Conservation (phyloP, 2,888 invertebrate species). For the Nemoura dubitans region DNA sequence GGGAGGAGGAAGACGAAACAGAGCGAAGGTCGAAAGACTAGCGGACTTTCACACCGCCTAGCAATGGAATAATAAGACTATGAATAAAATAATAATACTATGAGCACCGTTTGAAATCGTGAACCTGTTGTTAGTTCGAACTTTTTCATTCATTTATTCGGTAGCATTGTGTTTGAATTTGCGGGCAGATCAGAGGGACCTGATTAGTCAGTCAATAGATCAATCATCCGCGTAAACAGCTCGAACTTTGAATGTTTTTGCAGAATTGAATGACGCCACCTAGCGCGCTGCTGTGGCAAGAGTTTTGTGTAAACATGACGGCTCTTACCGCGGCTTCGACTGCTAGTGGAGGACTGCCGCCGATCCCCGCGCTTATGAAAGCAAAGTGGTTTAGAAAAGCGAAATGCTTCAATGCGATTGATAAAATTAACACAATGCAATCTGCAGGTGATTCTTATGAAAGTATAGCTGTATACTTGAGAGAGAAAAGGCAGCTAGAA, state of each 20-base stretch:
- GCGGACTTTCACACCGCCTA: slow-evolving; percentile 20
- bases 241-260: background rate
- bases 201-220: background rate
- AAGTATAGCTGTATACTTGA: background rate
- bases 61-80: background rate
- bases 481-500: background rate
- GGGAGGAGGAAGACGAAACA: slow-evolving; percentile 22
- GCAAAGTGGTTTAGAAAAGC: slow-evolving; percentile 24
- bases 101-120: slow-evolving; percentile 32
- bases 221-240: background rate
- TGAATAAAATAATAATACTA: background rate
- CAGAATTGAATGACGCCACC: slow-evolving; percentile 10
- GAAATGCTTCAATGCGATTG: slow-evolving; percentile 3
- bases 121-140: background rate
- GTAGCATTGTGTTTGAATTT: slow-evolving; percentile 24
- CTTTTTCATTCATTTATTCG: slow-evolving; percentile 8
- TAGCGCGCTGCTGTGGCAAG: background rate
- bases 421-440: background rate
- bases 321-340: background rate
- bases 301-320: background rate
- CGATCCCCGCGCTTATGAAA: background rate
- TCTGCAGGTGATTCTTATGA: background rate
- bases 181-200: background rate
- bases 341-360: background rate
- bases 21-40: slow-evolving; percentile 26